Conservation (phyloP, 2,797 vertebrate genomes). For the Cyprinella venusta region DNA sequence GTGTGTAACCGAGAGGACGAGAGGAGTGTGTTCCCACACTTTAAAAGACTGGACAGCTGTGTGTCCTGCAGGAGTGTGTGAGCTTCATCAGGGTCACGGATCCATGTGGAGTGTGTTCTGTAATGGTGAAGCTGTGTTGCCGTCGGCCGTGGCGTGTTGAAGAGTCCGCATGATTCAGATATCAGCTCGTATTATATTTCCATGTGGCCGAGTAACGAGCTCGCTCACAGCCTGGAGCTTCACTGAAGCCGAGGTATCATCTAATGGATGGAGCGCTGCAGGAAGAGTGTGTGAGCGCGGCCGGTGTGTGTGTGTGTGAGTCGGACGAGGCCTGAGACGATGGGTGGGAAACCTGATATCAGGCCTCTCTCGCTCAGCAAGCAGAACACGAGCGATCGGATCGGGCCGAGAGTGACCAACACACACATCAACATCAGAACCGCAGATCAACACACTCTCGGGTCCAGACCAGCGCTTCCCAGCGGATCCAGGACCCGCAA, state of each 20-base stretch:
- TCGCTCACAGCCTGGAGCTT: background rate
- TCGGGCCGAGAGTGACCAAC: background rate
- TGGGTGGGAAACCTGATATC: background rate
- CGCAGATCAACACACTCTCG: background rate
- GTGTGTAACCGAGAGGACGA: slow-evolving; percentile 14
- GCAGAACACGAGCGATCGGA: background rate
- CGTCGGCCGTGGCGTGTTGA: background rate
- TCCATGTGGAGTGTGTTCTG: background rate
- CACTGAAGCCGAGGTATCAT: background rate
- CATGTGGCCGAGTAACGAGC: background rate
- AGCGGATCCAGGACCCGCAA: background rate
- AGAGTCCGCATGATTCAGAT: background rate
- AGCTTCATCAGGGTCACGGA: background rate
- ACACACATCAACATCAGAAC: background rate
- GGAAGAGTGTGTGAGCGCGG: background rate
- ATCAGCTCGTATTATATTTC: background rate
- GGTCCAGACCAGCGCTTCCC: background rate
- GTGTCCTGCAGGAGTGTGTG: background rate
- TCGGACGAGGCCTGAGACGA: background rate
- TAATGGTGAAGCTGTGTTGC: background rate
- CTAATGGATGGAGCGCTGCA: background rate
- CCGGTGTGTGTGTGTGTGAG: background rate
- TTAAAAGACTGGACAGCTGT: slow-evolving; percentile 1
- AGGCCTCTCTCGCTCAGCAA: background rate
- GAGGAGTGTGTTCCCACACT: background rate